These are phyloP conservation scores for Erebia ligea DNA, from an alignment of 2,888 invertebrate species.

Conservation along the genomic window DNA sequence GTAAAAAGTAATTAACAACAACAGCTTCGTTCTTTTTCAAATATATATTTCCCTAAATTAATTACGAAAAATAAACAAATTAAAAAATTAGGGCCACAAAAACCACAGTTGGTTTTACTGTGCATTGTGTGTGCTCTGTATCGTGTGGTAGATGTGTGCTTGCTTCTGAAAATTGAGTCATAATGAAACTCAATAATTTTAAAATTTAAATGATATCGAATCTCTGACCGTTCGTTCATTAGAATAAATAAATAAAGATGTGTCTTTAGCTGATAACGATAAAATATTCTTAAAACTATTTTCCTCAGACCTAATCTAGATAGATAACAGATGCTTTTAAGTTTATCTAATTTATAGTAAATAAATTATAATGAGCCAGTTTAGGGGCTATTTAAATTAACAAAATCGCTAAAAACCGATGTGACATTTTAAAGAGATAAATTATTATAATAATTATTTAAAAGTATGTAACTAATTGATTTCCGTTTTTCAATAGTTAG, in stretches of 20 bases:
- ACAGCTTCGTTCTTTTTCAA: too few relatives aligned
- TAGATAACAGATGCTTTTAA: constrained; percentile 20
- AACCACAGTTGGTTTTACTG: too few relatives aligned
- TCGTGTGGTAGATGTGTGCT: too few relatives aligned
- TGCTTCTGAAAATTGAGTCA: not conserved
- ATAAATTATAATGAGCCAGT: constrained; percentile 22
- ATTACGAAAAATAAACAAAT: too few relatives aligned
- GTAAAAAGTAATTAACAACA: too few relatives aligned
- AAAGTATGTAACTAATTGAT: not conserved
- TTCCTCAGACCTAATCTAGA: constrained; percentile 18
- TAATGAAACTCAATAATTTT: too few relatives aligned
- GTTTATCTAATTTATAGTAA: constrained; percentile 39
- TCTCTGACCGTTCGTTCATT: not conserved
- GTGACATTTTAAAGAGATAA: not conserved
- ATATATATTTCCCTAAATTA: too few relatives aligned
- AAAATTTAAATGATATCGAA: not conserved
- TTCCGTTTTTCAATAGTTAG: not conserved
- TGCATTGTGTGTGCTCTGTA: too few relatives aligned
- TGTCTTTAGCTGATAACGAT: constrained; percentile 1
- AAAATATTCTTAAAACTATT: constrained; percentile 8
- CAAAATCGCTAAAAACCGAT: constrained; percentile 1
- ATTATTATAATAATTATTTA: not conserved
- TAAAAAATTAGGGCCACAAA: too few relatives aligned
- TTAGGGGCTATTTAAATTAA: constrained; percentile 1
- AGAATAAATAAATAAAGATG: not conserved